Base-by-base conservation (phyloP, 2,888 invertebrate species). In the Prenolepis imparis region DNA sequence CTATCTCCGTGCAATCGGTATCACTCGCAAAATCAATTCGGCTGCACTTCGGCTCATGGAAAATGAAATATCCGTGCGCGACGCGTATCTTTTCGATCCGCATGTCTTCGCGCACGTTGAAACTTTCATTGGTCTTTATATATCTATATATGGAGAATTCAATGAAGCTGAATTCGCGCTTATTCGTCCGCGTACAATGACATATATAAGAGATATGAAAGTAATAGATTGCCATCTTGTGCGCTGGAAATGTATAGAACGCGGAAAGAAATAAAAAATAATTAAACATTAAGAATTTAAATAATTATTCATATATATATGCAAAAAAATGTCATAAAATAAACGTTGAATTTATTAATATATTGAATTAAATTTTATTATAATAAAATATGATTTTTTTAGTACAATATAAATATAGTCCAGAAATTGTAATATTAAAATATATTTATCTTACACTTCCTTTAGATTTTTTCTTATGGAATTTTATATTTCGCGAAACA, bases 1-100 rank as follows among this genome's bases (percentile, higher is more conserved):
- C n/a, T 70, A 70, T 80, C 82, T 41, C 67, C 39, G 66, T 61
- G 80, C 84, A 77, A 74, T 77, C 83, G 70, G 68, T 78, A 59
- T 57, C 68, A 57, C 61, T 28, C 15, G 67, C 63, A 64, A 75
- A 87, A 84, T 86, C 86, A 80, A 87, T 87, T 86, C 67, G 39
- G 61, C 72, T 36, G 82, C 64, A 70, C 28, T 78, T 83, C 75
- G 67, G 32, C 59, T 84, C 84, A 57, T 86, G 75, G 84, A 87
- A 84, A 87, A 87, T 86, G 84, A 87, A 84, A 86, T 84, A 87
- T 84, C 84, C 32, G 52, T n/a, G 48, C 21, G 55, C 52, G 39
- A 8, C 48, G 48, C 74, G 21, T 63, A 32, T 68, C 44, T 32
- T n/a, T 32, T 67, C 41, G 32, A 41, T 57, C 15, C 78, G 41